Percentiles rank a stretch among this genome's conserved stretches.
phyloP scores from a whole-genome alignment of 2,113 vertebrate species.

The Xenotilapia longispinis region DNA sequence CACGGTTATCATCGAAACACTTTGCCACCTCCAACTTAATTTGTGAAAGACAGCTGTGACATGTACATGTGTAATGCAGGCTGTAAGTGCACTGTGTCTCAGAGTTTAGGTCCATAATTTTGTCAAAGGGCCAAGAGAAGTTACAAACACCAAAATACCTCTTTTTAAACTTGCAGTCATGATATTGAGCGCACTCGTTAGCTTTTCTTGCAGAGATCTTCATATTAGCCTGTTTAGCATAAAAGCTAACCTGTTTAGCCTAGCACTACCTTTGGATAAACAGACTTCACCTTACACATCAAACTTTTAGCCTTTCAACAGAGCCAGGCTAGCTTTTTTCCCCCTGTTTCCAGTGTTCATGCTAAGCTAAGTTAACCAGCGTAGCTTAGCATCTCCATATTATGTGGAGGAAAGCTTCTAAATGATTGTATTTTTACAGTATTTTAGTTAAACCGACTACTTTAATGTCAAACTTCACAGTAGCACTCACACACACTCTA shows the following conservation, averaged over 20 bases:
- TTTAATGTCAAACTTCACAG: not conserved
- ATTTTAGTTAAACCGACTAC: not conserved
- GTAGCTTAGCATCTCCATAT: not conserved
- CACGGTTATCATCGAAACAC: not conserved
- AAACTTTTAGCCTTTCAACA: not conserved
- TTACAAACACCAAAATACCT: not conserved
- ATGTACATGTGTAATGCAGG: fast-evolving
- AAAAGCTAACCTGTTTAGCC: not conserved
- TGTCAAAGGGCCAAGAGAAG: not conserved
- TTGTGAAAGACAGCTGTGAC: not conserved
- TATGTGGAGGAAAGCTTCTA: not conserved
- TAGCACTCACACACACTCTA: not conserved
- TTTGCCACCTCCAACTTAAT: not conserved
- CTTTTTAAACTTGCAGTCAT: not conserved
- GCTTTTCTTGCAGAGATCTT: not conserved
- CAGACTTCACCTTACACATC: not conserved
- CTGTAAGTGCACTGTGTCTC: not conserved
- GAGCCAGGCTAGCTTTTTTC: not conserved
- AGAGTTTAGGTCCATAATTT: not conserved
- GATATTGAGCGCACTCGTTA: not conserved
- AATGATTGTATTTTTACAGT: not conserved
- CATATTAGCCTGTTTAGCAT: not conserved
- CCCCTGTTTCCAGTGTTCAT: not conserved
- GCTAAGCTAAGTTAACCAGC: not conserved
- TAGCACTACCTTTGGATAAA: not conserved